Percentiles rank a stretch among this genome's conserved stretches.
Evolutionary conservation across 2,888 invertebrate species (phyloP).

Genomic region (Ichneumoninae sp.): DNA sequence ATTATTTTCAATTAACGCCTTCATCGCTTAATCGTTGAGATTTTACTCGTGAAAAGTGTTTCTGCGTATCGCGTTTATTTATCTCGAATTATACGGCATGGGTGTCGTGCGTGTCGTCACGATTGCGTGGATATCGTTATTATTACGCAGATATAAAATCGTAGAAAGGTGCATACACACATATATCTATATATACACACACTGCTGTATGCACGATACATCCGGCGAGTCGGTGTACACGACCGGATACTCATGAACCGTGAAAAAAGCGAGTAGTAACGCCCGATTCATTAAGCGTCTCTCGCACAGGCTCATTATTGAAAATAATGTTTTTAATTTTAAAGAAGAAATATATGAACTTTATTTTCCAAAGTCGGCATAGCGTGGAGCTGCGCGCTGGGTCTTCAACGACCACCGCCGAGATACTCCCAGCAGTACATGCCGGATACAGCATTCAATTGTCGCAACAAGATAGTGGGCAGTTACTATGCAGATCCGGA

Average conservation of each 20-base stretch:
- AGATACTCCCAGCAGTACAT: conserved; percentile 85
- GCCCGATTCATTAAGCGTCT: conserved; percentile 24
- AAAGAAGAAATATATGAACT: not conserved
- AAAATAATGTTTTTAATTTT: not conserved
- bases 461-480: conserved; percentile 93
- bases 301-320: not conserved
- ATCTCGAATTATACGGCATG: conserved; percentile 26
- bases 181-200: conserved; percentile 47
- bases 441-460: conserved; percentile 89
- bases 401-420: conserved; percentile 84
- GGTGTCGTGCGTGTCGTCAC: conserved; percentile 66
- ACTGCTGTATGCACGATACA: conserved; percentile 38
- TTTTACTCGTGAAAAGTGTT: not conserved
- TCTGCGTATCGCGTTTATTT: not conserved
- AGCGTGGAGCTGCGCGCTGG: conserved; percentile 77
- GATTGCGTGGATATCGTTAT: conserved; percentile 71
- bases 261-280: conserved; percentile 42
- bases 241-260: conserved; percentile 62
- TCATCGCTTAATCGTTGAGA: not conserved
- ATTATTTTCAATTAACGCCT: conserved; percentile 25
- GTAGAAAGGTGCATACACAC: conserved; percentile 68
- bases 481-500: conserved; percentile 95
- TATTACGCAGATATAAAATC: conserved; percentile 67
- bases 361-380: conserved; percentile 71
- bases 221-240: conserved; percentile 15